Conservation (phyloP, 2,888 invertebrate species). For the Drosophila falleni region DNA sequence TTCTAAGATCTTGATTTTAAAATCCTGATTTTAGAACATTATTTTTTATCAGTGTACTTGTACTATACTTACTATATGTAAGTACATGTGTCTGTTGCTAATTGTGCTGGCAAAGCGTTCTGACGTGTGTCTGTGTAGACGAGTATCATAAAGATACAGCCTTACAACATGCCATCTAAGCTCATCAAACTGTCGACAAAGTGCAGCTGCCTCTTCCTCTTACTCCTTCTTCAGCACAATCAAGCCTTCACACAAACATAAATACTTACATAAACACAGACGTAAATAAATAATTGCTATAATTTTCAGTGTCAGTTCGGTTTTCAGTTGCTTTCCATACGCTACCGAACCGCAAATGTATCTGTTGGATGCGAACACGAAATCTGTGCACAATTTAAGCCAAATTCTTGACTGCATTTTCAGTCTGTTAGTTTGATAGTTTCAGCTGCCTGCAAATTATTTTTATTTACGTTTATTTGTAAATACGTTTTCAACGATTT, state of each 20-base stretch:
- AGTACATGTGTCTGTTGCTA: constrained; percentile 24
- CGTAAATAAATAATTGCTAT: constrained; percentile 53
- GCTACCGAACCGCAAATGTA: constrained; percentile 45
- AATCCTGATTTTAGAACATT: no score
- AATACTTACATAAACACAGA: constrained; percentile 1
- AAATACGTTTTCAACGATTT: constrained; percentile 22
- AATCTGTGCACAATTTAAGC: constrained; percentile 30
- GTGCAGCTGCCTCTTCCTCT: constrained; percentile 54
- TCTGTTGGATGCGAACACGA: constrained; percentile 39
- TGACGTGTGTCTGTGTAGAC: constrained; percentile 16
- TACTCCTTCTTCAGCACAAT: neutral
- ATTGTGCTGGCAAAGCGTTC: constrained; percentile 39
- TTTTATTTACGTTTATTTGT: constrained; percentile 26
- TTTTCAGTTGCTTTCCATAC: constrained; percentile 47
- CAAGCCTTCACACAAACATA: constrained; percentile 6
- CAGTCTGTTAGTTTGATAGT: constrained; percentile 35
- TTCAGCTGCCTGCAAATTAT: constrained; percentile 35
- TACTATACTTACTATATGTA: neutral
- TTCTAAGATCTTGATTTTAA: no score
- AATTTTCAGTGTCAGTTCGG: constrained; percentile 68
- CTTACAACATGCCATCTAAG: constrained; percentile 42
- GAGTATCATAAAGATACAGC: constrained; percentile 43
- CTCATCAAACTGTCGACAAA: constrained; percentile 74
- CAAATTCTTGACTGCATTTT: constrained; percentile 53
- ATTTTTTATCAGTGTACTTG: no score